Percentiles rank a stretch among this genome's conserved stretches.
Evolutionary conservation across 2,113 vertebrate genomes (phyloP).

Genomic region (Dasyurus viverrinus): DNA sequence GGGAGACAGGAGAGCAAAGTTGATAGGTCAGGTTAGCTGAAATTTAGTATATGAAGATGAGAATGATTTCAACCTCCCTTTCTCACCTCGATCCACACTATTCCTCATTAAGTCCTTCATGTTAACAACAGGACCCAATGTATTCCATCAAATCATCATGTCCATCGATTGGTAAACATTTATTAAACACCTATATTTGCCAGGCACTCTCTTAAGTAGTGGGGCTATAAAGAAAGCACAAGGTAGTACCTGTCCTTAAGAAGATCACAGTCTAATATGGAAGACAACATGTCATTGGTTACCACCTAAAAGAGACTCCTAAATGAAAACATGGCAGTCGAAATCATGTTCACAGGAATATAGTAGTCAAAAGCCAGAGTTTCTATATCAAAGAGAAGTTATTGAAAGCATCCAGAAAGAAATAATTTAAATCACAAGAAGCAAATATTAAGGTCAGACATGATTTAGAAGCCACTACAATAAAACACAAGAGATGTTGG

Average conservation of each 20-base stretch:
- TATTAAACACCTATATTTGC: not conserved
- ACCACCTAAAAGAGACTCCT: not conserved
- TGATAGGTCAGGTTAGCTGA: not conserved
- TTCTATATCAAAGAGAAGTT: not conserved
- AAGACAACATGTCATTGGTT: not conserved
- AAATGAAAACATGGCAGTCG: not conserved
- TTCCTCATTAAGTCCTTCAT: not conserved
- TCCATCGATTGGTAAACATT: not conserved
- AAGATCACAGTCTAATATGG: not conserved
- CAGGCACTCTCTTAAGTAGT: not conserved
- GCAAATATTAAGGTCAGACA: not conserved
- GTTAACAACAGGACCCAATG: not conserved
- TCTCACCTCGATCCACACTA: not conserved
- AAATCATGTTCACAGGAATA: not conserved
- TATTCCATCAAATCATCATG: not conserved
- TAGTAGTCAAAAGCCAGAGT: not conserved
- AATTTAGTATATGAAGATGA: not conserved
- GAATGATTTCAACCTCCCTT: not conserved
- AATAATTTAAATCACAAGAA: not conserved
- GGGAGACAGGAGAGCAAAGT: not conserved
- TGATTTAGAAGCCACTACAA: not conserved
- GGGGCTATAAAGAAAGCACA: not conserved
- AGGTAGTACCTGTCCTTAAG: not conserved
- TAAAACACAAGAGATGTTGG: not conserved
- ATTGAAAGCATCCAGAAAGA: not conserved